These are phyloP conservation scores for Megaptera novaeangliae DNA, from an alignment of 2,113 vertebrate genomes.

Conservation along the genomic window DNA sequence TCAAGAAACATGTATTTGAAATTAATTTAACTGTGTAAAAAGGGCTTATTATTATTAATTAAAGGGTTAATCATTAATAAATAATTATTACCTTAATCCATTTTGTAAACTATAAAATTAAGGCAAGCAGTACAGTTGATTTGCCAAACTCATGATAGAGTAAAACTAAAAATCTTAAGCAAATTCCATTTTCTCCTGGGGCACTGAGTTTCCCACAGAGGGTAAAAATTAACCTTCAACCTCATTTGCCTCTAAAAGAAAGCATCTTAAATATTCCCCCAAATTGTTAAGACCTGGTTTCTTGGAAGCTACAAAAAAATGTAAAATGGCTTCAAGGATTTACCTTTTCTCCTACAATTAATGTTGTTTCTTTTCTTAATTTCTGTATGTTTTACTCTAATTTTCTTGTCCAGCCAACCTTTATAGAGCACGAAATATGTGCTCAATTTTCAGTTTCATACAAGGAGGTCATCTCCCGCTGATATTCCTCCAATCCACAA, in stretches of 20 bases:
- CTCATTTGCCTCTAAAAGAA: constrained; percentile 22
- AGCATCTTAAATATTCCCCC: not conserved
- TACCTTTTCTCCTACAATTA: not conserved
- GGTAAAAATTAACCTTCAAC: not conserved
- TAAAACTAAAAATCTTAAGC: constrained; percentile 3
- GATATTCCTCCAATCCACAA: not conserved
- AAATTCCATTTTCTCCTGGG: not conserved
- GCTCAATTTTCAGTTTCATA: not conserved
- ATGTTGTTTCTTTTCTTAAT: not conserved
- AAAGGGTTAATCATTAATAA: not conserved
- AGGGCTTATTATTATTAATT: not conserved
- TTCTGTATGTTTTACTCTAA: not conserved
- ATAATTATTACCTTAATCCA: not conserved
- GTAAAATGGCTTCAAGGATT: not conserved
- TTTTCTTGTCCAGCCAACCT: not conserved
- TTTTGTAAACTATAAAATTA: not conserved
- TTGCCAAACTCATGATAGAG: not conserved
- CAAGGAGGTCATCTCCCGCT: not conserved
- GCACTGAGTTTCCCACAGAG: not conserved
- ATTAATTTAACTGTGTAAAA: not conserved
- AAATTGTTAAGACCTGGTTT: not conserved
- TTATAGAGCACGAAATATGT: not conserved
- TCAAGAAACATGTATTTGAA: not conserved
- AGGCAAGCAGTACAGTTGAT: not conserved
- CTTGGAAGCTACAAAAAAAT: not conserved